Evolutionary conservation across 2,888 invertebrate species (phyloP), one percentile per base, ranked within the genome.

Genomic region (Chaitophorus viminalis): DNA sequence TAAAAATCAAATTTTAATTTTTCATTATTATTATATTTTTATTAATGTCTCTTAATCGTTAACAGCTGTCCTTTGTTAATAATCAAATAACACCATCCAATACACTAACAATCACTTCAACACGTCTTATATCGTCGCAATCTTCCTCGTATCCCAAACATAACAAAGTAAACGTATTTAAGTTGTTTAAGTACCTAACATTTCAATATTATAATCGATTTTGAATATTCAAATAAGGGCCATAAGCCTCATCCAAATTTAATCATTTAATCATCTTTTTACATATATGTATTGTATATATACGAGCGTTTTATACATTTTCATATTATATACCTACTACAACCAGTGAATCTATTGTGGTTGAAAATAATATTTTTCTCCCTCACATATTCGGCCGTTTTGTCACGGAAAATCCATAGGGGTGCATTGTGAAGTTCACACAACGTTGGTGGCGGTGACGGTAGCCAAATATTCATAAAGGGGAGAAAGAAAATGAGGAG

Each of bases 371-470:
- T 60, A 36, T 72, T 72, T 72, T 70, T 18, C 72, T 25, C 86
- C 78, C 36, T 72, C 39, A 29, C 60, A 9, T 14, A 39, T 75
- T 60, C 17, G 60, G 29, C 60, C 25, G 72, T 87, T 87, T 87
- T 74, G 86, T 79, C 74, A 60, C 29, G 39, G 74, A 36, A 79
- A 87, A 87, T 79, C 60, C 9, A 60, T 33, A 54, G 86, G 60
- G 79, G 78, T 18, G 60, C 54, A 78, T 54, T 79, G 86, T 79
- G 70, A 29, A 78, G 54, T 79, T 65, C 25, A 17, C 65, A 21
- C 39, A 25, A 60, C 74, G 18, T 54, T 33, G n/a, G 54, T 52
- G 72, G 25, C 25, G 39, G 29, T 4, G 52, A 21, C 14, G 25
- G 75, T 46, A 65, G 65, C 39, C 39, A 31, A 84, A 76, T 31